Percentiles rank a stretch among this genome's conserved stretches.
phyloP scores from a whole-genome alignment of 2,113 vertebrate species.

The Cettia cetti region DNA sequence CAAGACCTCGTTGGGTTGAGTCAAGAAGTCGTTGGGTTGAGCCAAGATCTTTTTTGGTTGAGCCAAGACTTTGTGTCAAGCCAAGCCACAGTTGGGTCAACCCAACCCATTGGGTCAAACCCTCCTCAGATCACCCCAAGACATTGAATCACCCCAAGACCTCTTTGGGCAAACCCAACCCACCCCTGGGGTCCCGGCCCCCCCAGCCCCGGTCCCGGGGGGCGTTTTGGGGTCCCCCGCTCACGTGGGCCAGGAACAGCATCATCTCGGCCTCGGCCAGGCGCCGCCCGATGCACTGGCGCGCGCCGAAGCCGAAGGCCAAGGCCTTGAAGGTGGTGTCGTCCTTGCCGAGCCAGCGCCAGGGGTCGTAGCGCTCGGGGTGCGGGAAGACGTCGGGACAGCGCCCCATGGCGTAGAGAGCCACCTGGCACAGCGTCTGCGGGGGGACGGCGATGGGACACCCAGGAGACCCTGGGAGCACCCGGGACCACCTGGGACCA shows the following conservation, averaged over 20 bases:
- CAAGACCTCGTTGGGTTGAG: no score
- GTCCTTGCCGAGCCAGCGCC: neutral
- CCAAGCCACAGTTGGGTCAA: no score
- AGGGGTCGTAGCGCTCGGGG: neutral
- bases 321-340: neutral
- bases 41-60: no score
- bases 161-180: accelerated
- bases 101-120: neutral
- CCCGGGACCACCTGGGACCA: no score
- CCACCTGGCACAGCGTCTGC: neutral
- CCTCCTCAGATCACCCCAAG: no score
- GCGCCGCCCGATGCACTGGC: neutral
- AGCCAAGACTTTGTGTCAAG: no score
- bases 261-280: neutral
- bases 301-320: neutral
- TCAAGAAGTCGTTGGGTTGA: no score
- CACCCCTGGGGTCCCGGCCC: accelerated
- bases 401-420: neutral
- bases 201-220: accelerated
- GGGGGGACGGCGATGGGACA: accelerated
- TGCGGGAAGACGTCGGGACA: neutral
- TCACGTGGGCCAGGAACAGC: neutral
- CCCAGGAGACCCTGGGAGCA: no score
- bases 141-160: accelerated
- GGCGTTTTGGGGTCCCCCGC: neutral